phyloP scores from a whole-genome alignment of 2,113 vertebrate genomes.

The Tupaia tana region DNA sequence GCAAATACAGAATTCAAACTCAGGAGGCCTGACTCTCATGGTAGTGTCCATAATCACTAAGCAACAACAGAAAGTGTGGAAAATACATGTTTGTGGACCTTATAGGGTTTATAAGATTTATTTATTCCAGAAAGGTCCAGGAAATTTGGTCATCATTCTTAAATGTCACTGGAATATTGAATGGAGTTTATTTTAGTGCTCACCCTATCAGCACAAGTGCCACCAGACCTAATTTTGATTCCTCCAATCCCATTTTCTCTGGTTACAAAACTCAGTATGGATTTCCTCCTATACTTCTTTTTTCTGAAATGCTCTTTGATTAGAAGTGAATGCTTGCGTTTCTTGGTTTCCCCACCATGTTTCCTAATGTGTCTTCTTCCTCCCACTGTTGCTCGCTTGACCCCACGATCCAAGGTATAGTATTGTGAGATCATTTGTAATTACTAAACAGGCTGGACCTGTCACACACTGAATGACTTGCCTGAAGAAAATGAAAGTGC shows the following conservation, averaged over 20 bases:
- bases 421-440: neutral
- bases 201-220: neutral
- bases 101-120: neutral
- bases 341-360: neutral
- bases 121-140: neutral
- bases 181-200: neutral
- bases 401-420: neutral
- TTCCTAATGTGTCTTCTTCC: neutral
- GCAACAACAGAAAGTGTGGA: neutral
- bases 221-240: neutral
- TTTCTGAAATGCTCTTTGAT: neutral
- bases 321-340: neutral
- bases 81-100: neutral
- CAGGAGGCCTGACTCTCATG: neutral
- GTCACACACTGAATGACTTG: neutral
- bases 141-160: neutral
- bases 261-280: neutral
- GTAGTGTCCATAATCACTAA: neutral
- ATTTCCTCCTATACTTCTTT: neutral
- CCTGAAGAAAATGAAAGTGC: neutral
- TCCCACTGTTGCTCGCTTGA: neutral
- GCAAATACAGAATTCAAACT: neutral
- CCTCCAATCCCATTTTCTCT: neutral
- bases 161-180: neutral
- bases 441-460: neutral